Evolutionary conservation across 2,888 invertebrate species (phyloP).

Genomic region (Rhingia rostrata): DNA sequence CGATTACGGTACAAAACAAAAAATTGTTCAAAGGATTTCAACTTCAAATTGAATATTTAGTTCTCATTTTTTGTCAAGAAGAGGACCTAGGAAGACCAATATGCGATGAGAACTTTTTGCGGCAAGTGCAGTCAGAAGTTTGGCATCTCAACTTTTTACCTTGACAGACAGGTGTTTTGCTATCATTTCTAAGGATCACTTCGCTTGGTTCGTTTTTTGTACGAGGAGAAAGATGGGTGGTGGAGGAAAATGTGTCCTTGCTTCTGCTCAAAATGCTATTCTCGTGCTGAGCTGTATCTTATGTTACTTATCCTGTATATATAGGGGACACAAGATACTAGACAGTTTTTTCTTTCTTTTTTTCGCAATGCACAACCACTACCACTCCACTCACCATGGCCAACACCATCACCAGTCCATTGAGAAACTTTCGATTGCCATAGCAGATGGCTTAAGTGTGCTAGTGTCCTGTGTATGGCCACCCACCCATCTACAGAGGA

Average conservation of each 20-base stretch:
- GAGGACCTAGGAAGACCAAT: conserved; percentile 2
- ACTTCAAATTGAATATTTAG: conserved; percentile 16
- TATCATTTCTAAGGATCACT: conserved; percentile 20
- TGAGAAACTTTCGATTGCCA: conserved; percentile 53
- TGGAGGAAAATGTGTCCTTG: conserved; percentile 54
- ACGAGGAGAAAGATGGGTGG: conserved; percentile 14
- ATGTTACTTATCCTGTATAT: conserved; percentile 13
- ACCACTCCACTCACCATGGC: background rate
- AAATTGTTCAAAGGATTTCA: conserved; percentile 52
- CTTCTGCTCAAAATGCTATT: conserved; percentile 15
- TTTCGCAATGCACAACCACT: conserved; percentile 15
- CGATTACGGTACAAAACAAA: conserved; percentile 15
- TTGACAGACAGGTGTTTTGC: conserved; percentile 43
- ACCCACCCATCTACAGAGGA: background rate
- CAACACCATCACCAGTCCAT: conserved; percentile 24
- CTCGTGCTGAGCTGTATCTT: background rate
- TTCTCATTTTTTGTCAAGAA: conserved; percentile 9
- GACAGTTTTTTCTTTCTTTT: background rate
- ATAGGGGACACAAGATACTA: conserved; percentile 15
- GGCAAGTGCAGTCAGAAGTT: conserved; percentile 44
- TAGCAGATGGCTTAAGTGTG: conserved; percentile 47
- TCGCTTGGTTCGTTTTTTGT: conserved; percentile 2
- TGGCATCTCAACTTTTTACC: conserved; percentile 2
- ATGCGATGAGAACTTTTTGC: conserved; percentile 35
- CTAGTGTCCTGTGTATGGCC: conserved; percentile 5